phyloP scores from a whole-genome alignment of 2,113 vertebrate genomes.

The Glaucomys volans region DNA sequence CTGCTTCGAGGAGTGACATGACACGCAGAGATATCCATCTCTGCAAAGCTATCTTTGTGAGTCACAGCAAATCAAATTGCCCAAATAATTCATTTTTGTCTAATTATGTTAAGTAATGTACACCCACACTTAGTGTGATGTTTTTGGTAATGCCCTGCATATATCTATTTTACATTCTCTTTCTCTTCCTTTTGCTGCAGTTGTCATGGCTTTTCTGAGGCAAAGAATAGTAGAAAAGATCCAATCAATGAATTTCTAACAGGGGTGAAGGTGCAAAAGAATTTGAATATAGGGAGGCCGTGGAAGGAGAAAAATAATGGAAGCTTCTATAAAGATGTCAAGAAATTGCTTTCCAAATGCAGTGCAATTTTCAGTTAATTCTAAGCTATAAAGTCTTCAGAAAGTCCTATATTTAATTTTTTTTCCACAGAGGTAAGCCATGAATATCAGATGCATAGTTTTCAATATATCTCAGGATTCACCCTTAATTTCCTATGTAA shows the following conservation, averaged over 20 bases:
- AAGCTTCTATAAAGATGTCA: background rate
- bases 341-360: background rate
- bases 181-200: background rate
- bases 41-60: background rate
- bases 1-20: background rate
- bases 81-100: background rate
- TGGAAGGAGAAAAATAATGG: background rate
- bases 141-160: background rate
- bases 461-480: background rate
- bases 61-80: background rate
- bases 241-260: background rate
- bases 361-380: background rate
- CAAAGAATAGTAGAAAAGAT: background rate
- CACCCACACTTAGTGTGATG: background rate
- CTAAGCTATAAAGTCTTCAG: background rate
- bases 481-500: background rate
- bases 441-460: background rate
- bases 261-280: fast-evolving
- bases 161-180: background rate
- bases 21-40: background rate
- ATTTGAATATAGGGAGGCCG: background rate
- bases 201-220: background rate
- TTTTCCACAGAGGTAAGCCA: background rate
- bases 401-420: background rate
- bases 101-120: background rate